A percentile compares a stretch with the other conserved stretches of the same genome.
Conservation (phyloP, 2,888 invertebrate species). For the Megastigmus dorsalis region DNA sequence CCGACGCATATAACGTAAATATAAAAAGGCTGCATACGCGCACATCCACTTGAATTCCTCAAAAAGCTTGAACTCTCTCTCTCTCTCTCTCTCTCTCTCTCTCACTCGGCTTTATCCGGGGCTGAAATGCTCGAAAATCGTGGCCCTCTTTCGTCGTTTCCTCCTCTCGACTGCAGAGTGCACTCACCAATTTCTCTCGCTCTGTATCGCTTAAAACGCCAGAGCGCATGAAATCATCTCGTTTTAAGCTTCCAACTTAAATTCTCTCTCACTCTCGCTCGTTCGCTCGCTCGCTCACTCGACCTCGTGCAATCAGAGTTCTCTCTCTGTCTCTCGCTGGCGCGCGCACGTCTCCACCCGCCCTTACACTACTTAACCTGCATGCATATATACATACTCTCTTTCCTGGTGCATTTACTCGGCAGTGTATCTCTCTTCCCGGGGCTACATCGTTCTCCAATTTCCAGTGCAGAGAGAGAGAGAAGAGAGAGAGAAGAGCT, state of each 20-base stretch:
- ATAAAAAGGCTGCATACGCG: no score
- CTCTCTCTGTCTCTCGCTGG: no score
- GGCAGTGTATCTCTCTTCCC: no score
- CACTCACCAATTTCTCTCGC: neutral
- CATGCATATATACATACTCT: no score
- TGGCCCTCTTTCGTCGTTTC: no score
- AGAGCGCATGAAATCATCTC: conserved; percentile 17
- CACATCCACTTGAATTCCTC: no score
- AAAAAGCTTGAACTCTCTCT: no score
- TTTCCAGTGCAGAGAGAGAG: neutral
- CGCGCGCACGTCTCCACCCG: neutral
- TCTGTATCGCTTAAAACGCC: conserved; percentile 11
- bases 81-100: no score
- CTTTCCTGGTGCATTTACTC: no score
- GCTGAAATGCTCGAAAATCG: no score
- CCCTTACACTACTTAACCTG: neutral
- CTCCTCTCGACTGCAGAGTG: neutral
- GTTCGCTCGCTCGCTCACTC: neutral
- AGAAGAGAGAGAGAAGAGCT: neutral
- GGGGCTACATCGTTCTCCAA: neutral
- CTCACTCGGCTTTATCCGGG: no score
- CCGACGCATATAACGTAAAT: no score
- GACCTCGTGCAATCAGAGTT: neutral
- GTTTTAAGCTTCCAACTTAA: conserved; percentile 8
- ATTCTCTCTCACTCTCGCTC: conserved; percentile 3